Conservation (phyloP, 2,888 invertebrate species). For the Eilema caniola region DNA sequence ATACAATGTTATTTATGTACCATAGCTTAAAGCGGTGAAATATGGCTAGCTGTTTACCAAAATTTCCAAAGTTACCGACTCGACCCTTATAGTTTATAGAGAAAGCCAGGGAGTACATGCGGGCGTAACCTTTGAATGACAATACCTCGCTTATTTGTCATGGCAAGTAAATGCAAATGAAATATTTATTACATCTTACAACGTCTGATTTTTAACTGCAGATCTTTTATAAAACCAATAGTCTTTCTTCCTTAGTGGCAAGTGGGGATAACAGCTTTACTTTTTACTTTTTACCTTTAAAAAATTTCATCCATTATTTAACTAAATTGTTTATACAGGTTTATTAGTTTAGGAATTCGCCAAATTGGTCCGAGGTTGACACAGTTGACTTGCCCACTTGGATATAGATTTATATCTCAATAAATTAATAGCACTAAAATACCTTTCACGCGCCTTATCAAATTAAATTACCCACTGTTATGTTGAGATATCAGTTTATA, state of each 20-base stretch:
- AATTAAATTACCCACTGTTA: constrained; percentile 10
- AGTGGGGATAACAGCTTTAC: too few relatives aligned
- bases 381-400: neutral
- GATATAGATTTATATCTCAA: neutral
- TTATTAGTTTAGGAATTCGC: neutral
- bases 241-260: too few relatives aligned
- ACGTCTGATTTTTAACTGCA: too few relatives aligned
- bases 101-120: constrained; percentile 14
- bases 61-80: constrained; percentile 36
- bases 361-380: neutral
- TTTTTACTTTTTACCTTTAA: neutral
- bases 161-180: neutral
- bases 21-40: constrained; percentile 25
- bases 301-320: too few relatives aligned
- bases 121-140: constrained; percentile 39
- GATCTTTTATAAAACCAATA: too few relatives aligned
- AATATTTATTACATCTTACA: too few relatives aligned
- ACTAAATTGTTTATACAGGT: too few relatives aligned
- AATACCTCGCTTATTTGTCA: constrained; percentile 35
- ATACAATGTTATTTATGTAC: constrained; percentile 32
- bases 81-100: constrained; percentile 48
- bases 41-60: constrained; percentile 27
- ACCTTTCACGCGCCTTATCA: constrained; percentile 17
- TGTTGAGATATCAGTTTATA: constrained; percentile 5
- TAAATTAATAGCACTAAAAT: constrained; percentile 5